These are phyloP conservation scores for Melieria omissa DNA, from an alignment of 2,888 invertebrate genomes.

Conservation along the genomic window DNA sequence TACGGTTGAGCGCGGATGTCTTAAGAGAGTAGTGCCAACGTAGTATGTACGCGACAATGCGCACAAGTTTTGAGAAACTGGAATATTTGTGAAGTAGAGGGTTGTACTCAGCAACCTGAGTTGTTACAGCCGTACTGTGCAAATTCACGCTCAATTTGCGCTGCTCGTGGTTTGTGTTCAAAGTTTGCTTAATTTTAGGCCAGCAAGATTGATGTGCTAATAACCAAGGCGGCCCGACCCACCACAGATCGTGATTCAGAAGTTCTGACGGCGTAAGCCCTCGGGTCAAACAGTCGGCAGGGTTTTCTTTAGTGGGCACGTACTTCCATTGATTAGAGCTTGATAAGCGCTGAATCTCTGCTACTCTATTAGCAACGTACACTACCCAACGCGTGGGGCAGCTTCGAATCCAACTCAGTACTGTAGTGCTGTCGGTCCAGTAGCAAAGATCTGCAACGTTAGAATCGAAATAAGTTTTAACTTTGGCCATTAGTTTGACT, in stretches of 20 bases:
- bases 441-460: too few relatives aligned
- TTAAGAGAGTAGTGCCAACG: neutral
- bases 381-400: too few relatives aligned
- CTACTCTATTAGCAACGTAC: too few relatives aligned
- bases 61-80: neutral
- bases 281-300: constrained; percentile 34
- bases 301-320: constrained; percentile 15
- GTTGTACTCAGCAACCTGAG: neutral
- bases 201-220: neutral
- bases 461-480: too few relatives aligned
- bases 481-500: too few relatives aligned
- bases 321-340: neutral
- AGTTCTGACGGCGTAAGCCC: constrained; percentile 24
- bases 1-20: neutral
- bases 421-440: too few relatives aligned
- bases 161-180: neutral
- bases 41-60: constrained; percentile 8
- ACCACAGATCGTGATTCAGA: constrained; percentile 1
- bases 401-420: too few relatives aligned
- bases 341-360: neutral
- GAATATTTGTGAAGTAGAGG: constrained; percentile 8
- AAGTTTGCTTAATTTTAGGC: too few relatives aligned
- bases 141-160: neutral
- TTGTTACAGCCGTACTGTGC: neutral
- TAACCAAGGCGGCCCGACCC: constrained; percentile 8